Base-by-base conservation (phyloP, 2,797 vertebrate species). In the Fistularia tabacaria region DNA sequence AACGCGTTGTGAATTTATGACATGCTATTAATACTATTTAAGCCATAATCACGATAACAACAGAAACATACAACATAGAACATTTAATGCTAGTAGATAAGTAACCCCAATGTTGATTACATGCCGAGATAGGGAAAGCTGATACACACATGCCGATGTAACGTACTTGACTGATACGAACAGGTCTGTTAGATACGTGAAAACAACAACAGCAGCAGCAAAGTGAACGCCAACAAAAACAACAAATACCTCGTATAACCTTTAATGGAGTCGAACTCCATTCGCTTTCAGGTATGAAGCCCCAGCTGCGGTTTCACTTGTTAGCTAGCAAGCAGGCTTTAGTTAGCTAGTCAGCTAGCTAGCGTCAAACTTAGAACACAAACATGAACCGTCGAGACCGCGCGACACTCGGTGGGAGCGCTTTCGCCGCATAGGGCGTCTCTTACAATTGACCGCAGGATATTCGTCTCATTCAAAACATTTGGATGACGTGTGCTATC, bases 281-380 rank as follows among this genome's bases (percentile, higher is more conserved):
- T 52, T 1, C 10, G 14, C 9, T 43, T 51, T 11, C 7, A 13
- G 6, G 8, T 66, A 51, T 37, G 52, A 3, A 52, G 59, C 65
- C 64, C 14, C n/a, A 38, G 9, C 54, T 66, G 7, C 59, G 13
- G 36, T 76, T 77, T 80, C 69, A 79, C 79, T 81, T 83, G 41
- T 11, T 12, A 47, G 36, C 13, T 46, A 38, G 15, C 47, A 48
- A 51, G 59, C 37, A 44, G 25, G 51, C 62, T 56, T 1, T 46
- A 62, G 40, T 60, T 68, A 74, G 76, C 66, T 57, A 43, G 9
- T 53, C 14, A 68, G 85, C 69, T 83, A 85, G 82, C 79, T 49
- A 45, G 51, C 40, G 47, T 44, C 37, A 77, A 45, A 82, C 77
- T 82, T 84, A 52, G 56, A 62, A 52, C n/a, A 61, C 57, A 63